These are phyloP conservation scores for Asbolus verrucosus DNA, from an alignment of 1,140 invertebrate genomes.

Conservation along the genomic window DNA sequence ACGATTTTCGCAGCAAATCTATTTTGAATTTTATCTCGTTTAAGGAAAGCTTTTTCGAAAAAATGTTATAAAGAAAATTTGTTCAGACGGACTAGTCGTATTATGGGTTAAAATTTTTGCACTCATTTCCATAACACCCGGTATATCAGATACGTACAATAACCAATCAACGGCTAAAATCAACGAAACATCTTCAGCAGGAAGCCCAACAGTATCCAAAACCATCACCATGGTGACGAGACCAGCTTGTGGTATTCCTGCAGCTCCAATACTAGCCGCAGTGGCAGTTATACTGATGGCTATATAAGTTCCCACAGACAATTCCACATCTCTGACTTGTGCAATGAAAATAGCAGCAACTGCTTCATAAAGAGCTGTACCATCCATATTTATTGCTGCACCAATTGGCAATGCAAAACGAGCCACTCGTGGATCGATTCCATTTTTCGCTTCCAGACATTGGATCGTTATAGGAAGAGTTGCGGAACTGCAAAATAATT, in stretches of 20 bases:
- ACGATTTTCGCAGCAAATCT: too few relatives aligned
- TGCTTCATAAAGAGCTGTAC: constrained; percentile 87
- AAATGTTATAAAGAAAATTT: too few relatives aligned
- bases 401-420: constrained; percentile 89
- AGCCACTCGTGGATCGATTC: constrained; percentile 80
- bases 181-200: constrained; percentile 83
- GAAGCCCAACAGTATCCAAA: constrained; percentile 83
- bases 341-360: constrained; percentile 88
- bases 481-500: constrained; percentile 71
- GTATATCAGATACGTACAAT: constrained; percentile 82
- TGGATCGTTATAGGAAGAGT: constrained; percentile 80
- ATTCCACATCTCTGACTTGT: constrained; percentile 75
- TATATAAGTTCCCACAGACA: constrained; percentile 74
- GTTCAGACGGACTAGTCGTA: too few relatives aligned
- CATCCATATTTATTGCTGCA: constrained; percentile 89
- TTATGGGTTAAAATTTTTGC: too few relatives aligned
- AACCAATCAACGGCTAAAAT: constrained; percentile 91
- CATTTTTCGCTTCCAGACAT: constrained; percentile 83
- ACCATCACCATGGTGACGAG: constrained; percentile 91
- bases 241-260: constrained; percentile 87
- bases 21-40: too few relatives aligned
- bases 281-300: constrained; percentile 82
- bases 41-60: too few relatives aligned
- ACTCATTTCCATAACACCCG: too few relatives aligned
- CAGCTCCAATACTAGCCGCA: constrained; percentile 89